phyloP scores from a whole-genome alignment of 2,113 vertebrate species.

The Petromus typicus region DNA sequence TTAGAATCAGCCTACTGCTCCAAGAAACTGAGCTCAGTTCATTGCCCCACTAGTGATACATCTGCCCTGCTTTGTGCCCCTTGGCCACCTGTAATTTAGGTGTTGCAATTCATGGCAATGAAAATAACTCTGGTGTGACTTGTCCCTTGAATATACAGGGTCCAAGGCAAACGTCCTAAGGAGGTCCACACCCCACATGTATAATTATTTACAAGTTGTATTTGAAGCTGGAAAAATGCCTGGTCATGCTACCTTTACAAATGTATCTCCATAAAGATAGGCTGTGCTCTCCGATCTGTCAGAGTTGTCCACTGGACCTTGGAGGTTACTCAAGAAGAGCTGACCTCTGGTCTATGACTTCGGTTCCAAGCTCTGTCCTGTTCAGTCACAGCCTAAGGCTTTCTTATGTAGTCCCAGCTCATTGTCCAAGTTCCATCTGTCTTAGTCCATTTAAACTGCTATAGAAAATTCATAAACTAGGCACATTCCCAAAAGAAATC shows the following conservation, averaged over 20 bases:
- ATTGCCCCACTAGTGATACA: neutral
- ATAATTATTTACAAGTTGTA: neutral
- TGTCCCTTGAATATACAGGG: neutral
- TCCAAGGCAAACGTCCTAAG: neutral
- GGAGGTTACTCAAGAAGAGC: neutral
- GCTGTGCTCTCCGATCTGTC: neutral
- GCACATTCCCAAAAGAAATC: neutral
- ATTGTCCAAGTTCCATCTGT: neutral
- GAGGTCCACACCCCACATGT: neutral
- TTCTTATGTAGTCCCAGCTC: neutral
- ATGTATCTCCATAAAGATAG: neutral
- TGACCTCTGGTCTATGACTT: too few relatives aligned
- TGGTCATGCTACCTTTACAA: neutral
- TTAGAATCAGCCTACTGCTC: neutral
- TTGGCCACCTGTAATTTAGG: neutral
- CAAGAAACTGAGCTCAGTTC: neutral
- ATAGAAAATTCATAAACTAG: neutral
- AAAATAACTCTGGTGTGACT: neutral
- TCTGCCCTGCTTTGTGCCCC: too few relatives aligned
- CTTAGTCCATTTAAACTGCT: neutral
- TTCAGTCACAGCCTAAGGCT: neutral
- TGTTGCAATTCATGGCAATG: neutral
- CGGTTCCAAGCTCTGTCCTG: neutral
- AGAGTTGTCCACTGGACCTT: neutral
- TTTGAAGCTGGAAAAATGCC: neutral